phyloP scores from a whole-genome alignment of 2,797 vertebrate genomes.

The Sebastes trivittatus region DNA sequence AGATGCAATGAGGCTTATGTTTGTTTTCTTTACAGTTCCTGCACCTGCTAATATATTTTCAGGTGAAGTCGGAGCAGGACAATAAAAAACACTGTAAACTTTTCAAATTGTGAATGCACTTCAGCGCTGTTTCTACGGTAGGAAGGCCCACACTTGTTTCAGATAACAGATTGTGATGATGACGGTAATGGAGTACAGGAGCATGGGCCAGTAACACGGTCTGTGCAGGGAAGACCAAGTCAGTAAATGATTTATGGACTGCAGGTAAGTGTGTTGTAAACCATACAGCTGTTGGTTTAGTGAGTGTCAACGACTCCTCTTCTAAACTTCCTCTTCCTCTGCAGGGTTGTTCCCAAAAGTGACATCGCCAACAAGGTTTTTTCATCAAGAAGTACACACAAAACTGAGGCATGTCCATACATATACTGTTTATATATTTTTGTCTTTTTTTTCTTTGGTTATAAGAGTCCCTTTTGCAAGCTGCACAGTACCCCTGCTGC shows the following conservation, averaged over 20 bases:
- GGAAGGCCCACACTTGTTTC: not conserved
- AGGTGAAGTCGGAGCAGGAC: not conserved
- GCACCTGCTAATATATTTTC: not conserved
- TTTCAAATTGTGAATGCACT: not conserved
- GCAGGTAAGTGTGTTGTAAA: not conserved
- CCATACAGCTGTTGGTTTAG: not conserved
- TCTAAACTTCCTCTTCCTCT: conserved; percentile 45
- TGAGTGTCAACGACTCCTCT: not conserved
- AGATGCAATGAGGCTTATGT: not conserved
- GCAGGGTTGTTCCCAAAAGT: conserved; percentile 33
- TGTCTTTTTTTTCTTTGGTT: not conserved
- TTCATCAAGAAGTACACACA: not conserved
- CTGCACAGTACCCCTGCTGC: not conserved
- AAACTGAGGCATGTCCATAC: not conserved
- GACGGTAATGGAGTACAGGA: not conserved
- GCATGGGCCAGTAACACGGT: not conserved
- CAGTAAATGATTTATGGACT: not conserved
- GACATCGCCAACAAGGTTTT: not conserved
- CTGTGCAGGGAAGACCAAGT: not conserved
- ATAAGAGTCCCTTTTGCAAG: not conserved
- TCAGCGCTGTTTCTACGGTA: not conserved
- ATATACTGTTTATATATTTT: not conserved
- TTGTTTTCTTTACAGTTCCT: not conserved
- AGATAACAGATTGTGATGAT: not conserved
- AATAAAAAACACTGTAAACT: not conserved